Base-by-base conservation (phyloP, 1,140 invertebrate genomes). In the Drosophila arawakana region DNA sequence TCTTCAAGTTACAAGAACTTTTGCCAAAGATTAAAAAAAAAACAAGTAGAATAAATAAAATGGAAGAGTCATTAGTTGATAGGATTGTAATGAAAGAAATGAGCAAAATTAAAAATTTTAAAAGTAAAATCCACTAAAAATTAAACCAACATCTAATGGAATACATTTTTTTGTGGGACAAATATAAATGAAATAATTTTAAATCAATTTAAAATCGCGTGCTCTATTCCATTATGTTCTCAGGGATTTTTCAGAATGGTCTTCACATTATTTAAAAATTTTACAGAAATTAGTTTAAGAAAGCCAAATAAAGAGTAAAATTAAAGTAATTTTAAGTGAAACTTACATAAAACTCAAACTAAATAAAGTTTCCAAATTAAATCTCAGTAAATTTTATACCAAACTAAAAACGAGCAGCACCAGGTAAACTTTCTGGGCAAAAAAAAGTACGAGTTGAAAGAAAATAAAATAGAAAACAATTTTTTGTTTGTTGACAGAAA, bases 1-100 rank as follows among this genome's bases (percentile, higher is more conserved):
- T 69, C 34, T 55, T 59, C 41, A 44, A 72, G 44, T 77, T 78
- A 66, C 59, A 72, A 43, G 34, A 49, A 62, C 34, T 34, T 0
- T 0, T 46, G 41, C 25, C 18, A 47, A 61, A 35, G n/a, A 13
- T 3, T n/a, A 11, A 21, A 21, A 15, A 15, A 0, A 18, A 37
- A 52, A 15, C 0, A 25, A 25, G 3, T 18, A 30, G 0, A 67
- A 49, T 43, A 47, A 67, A 15, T 58, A 43, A 7, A 67, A 49
- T 37, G 50, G 25, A 55, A 66, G 4, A 25, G 25, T 2, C 25
- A 4, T 25, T 25, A 25, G 25, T 25, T 15, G 15, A 15, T 0
- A 15, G 15, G 0, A 15, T 15, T 15, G 0, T 15, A 15, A 15
- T 15, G 15, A 15, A 15, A 15, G 15, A 15, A 15, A 15, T 15